Percentiles rank a stretch among this genome's conserved stretches.
phyloP scores from a whole-genome alignment of 2,888 invertebrate genomes.

The Cheiracanthium punctorium region DNA sequence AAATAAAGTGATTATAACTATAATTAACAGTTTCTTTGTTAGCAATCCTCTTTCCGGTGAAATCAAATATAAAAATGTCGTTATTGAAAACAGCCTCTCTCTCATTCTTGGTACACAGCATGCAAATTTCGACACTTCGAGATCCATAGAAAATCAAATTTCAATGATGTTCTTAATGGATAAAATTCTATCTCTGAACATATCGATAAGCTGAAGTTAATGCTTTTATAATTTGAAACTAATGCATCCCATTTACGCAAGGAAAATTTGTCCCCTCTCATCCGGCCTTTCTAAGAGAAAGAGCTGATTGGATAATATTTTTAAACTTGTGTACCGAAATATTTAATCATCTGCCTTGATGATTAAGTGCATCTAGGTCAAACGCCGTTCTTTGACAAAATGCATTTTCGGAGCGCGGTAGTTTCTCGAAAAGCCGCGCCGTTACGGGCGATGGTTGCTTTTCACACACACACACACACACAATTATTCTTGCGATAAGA shows the following conservation, averaged over 20 bases:
- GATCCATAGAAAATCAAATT: not conserved
- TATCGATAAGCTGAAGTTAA: not conserved
- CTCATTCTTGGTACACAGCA: too few relatives aligned
- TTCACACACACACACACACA: too few relatives aligned
- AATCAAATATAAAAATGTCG: too few relatives aligned
- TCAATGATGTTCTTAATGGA: not conserved
- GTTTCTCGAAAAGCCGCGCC: not conserved
- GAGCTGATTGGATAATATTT: not conserved
- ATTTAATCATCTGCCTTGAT: not conserved
- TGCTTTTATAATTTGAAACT: slow-evolving; percentile 10
- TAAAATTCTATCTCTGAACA: not conserved
- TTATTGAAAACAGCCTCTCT: too few relatives aligned
- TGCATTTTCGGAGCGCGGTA: not conserved
- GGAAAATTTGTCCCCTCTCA: not conserved
- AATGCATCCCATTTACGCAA: not conserved
- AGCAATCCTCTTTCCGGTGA: too few relatives aligned
- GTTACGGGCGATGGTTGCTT: not conserved
- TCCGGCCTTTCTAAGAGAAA: not conserved
- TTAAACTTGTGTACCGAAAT: not conserved
- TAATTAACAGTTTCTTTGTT: too few relatives aligned
- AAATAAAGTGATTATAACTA: too few relatives aligned
- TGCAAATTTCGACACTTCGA: too few relatives aligned
- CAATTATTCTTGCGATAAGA: not conserved
- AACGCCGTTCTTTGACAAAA: not conserved
- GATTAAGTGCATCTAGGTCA: not conserved